Base-by-base conservation (phyloP, 1,140 invertebrate species). In the Drosophila serrata region DNA sequence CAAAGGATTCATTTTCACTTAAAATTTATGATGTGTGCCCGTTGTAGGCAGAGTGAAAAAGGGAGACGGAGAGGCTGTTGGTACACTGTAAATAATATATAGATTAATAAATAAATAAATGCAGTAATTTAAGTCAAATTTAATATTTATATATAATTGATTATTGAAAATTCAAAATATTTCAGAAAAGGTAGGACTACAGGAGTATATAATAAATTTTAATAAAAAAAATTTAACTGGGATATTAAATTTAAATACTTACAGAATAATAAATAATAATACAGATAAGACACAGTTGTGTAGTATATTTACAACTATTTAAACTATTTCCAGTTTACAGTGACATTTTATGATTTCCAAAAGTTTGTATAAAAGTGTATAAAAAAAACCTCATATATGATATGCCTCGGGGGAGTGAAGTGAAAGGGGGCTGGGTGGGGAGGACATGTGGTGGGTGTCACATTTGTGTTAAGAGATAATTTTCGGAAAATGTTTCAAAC, bases 1-100 rank as follows among this genome's bases (percentile, higher is more conserved):
- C 85, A 90, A 90, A 90, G 85, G 85, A 90, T 90, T 90, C 78
- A 90, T 90, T 90, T 90, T 90, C 81, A 85, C 85, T 90, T 81
- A 90, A 84, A 90, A 90, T 90, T 90, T 88, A 88, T 88, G 84
- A 90, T 74, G 73, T 90, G 81, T 78, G 64, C 58, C 48, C 51
- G 40, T 56, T 55, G 49, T 59, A 49, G 55, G 45, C 31, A 7
- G 46, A 39, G 7, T n/a, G 11, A 15, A 3, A 15, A 0, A 1
- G 13, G 51, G 45, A 24, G 63, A 70, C n/a, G 59, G 49, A 49
- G 51, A 37, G 5, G 29, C 48, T 22, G 42, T 39, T 48, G 29
- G 29, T 35, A 35, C 58, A 60, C 58, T 12, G 51, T 19, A 42
- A 19, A 45, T 22, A 13, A 29, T 6, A 29, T n/a, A 45, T 22